phyloP scores from a whole-genome alignment of 2,797 vertebrate species.

The Apogon talboti region DNA sequence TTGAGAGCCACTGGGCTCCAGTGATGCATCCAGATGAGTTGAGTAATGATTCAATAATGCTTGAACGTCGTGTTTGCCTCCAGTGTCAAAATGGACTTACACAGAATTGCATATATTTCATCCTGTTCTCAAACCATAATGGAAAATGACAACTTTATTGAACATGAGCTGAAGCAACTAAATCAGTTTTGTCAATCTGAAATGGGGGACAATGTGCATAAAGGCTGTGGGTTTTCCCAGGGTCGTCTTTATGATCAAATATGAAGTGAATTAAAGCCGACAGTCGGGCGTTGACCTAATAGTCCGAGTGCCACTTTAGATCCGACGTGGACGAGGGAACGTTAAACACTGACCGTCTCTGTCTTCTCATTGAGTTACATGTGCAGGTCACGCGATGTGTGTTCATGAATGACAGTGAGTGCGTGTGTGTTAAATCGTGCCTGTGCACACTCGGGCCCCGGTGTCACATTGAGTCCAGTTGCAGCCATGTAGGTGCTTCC shows the following conservation, averaged over 20 bases:
- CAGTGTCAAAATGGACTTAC: too few species aligned
- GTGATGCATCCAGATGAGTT: conserved; percentile 32
- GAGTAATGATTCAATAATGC: conserved; percentile 31
- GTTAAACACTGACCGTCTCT: neutral
- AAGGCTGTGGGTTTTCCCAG: neutral
- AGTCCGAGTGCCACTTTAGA: neutral
- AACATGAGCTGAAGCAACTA: conserved; percentile 16
- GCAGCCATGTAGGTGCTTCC: conserved; percentile 99
- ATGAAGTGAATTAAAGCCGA: conserved; percentile 5
- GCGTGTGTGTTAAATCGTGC: conserved; percentile 78
- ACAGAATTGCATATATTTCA: neutral
- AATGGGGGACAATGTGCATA: neutral
- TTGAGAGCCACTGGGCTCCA: neutral
- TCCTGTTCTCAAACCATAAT: conserved; percentile 17
- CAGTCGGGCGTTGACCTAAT: neutral
- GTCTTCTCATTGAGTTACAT: neutral
- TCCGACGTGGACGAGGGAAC: neutral
- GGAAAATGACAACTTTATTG: conserved; percentile 23
- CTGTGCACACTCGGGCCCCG: conserved; percentile 84
- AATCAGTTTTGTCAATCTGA: conserved; percentile 10
- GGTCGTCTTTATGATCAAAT: neutral
- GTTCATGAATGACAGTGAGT: conserved; percentile 66
- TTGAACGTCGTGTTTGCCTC: conserved; percentile 9
- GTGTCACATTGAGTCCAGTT: conserved; percentile 90
- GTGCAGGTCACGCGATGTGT: neutral